Evolutionary conservation across 1,140 invertebrate species (phyloP), one percentile per base, ranked within the genome.

Genomic region (Adelges cooleyi): DNA sequence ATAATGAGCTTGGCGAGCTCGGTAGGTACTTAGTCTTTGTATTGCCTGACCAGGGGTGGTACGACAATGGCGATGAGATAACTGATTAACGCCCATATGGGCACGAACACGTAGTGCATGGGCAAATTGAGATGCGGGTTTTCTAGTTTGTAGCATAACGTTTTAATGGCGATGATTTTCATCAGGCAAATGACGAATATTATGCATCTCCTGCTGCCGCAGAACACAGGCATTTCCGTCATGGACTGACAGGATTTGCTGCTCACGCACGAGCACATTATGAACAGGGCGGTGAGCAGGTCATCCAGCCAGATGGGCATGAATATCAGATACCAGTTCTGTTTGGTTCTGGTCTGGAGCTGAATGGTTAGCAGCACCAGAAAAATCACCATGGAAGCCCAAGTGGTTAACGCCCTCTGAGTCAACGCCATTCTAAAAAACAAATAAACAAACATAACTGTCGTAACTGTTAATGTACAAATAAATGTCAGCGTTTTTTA

Each of bases 301-400:
- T 62, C 56, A 42, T 62, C 56, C n/a, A 62, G n/a, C 56, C 56
- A 62, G 18, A 62, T 62, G 17, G 56, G 56, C 56, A 62, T 62
- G 40, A 62, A 62, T 48, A 62, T 46, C 25, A 62, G 25, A 15
- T 62, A 62, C 56, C 56, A 62, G 3, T 42, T 62, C 25, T 62
- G 56, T 62, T 48, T 62, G 25, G 44, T 40, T 27, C 44, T 44
- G 42, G 56, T 62, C 25, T 62, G 56, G 13, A 62, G 17, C 13
- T 62, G 56, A 27, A 62, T 62, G n/a, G 56, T 62, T 23, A 62
- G 56, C 56, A 62, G 11, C 38, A 62, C 56, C 40, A 62, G n/a
- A 18, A 62, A 62, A 4, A 48, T 48, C 42, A 62, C 56, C 56
- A 62, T 62, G 13, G 56, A 62, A 9, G 56, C 56, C 56, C 56